Base-by-base conservation (phyloP, 1,140 invertebrate species). In the Uloborus diversus region DNA sequence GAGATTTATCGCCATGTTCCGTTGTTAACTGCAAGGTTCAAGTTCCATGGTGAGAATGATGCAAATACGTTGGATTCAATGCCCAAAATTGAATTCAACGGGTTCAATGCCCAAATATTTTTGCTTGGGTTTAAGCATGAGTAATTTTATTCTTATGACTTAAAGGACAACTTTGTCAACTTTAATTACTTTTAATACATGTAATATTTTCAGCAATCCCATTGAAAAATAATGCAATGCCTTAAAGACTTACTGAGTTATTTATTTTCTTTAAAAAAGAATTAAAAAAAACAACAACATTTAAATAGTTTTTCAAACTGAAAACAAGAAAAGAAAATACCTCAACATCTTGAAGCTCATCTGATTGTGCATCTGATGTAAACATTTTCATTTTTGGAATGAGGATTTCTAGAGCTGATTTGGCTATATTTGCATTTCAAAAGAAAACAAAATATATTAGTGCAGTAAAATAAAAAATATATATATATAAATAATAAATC, bases 341-440 rank as follows among this genome's bases (percentile, higher is more conserved):
- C 5, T 90, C 90, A 70, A 93, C 86, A 83, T 85, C 84, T 42
- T 85, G 83, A 23, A 71, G 81, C 59, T 81, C 80, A 49, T 81
- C 88, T 11, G 69, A 30, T 27, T 85, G 84, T 14, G 80, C 82
- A 20, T 85, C 82, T 25, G 83, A 85, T 56, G 61, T 9, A 53
- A 88, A 92, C 73, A 93, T 92, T 79, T 92, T 92, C 90, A 98
- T 95, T 88, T 97, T 93, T 0, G 96, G 96, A 83, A 99, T 96
- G 32, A 99, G 89, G 85, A 98, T 94, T 87, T 96, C 94, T 14
- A 99, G 88, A 25, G 96, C 96, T 76, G 92, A 91, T 70, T 92
- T 91, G 25, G 73, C 73, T 78, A 27, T 3, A 42, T 27, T 33
- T 57, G 27, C 9, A 13, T 7, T 27, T 14, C 49, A 68, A 49